Evolutionary conservation across 2,113 vertebrate genomes (phyloP).

Genomic region (Chlorodrepanis virens): DNA sequence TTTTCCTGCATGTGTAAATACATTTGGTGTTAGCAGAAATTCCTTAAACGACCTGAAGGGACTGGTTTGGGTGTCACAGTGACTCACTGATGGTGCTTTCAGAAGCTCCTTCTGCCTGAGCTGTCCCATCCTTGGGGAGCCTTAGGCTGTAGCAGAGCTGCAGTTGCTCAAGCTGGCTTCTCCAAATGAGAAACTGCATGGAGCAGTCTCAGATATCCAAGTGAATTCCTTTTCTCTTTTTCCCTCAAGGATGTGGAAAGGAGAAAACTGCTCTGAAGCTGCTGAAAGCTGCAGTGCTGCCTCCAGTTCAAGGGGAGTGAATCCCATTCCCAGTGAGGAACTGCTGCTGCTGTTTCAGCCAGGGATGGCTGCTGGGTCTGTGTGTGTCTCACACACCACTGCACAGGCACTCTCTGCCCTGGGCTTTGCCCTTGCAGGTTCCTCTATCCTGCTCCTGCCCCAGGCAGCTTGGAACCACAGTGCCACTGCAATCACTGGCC

Average conservation of each 20-base stretch:
- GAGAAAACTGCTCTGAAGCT: neutral
- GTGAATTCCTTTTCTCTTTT: neutral
- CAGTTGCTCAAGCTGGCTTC: accelerated
- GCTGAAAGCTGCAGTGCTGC: neutral
- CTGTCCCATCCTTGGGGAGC: neutral
- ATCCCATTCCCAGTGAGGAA: neutral
- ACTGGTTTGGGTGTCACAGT: neutral
- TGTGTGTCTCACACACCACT: neutral
- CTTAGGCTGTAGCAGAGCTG: neutral
- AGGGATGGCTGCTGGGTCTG: accelerated
- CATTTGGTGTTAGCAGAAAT: neutral
- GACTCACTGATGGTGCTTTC: neutral
- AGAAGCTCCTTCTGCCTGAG: neutral
- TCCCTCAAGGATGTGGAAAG: neutral
- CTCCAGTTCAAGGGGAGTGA: neutral
- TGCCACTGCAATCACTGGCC: neutral
- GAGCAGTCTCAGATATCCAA: neutral
- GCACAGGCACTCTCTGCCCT: accelerated
- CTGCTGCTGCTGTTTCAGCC: accelerated
- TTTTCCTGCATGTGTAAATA: accelerated
- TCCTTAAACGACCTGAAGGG: neutral
- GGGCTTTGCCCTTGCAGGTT: neutral
- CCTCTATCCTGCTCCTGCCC: neutral
- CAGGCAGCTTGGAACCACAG: neutral
- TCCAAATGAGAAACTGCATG: neutral